Base-by-base conservation (phyloP, 2,113 vertebrate species). In the Pithys albifrons region DNA sequence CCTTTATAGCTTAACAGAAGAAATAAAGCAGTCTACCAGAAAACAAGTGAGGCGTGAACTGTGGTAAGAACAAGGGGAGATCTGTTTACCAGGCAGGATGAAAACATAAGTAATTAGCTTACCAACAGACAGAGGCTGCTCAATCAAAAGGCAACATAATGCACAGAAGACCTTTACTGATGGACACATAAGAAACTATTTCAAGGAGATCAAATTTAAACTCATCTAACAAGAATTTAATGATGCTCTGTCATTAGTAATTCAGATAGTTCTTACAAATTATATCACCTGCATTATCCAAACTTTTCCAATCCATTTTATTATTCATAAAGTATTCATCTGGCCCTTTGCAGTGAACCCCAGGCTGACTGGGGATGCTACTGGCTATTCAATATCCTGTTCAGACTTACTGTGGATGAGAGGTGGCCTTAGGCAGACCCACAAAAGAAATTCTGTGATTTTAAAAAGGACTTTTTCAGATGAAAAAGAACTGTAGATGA, bases 41-140 rank as follows among this genome's bases (percentile, higher is more conserved):
- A 93, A 93, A 83, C 39, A 85, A 93, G 62, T 0, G 33, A 93
- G 55, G 85, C 3, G 0, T 74, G 67, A 95, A 62, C 33, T 24
- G 19, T 0, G 0, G 1, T 67, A 83, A 85, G 71, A 91, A 83
- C 67, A 91, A 90, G 59, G 33, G 64, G 59, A 90, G 81, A 85
- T 95, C 51, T 77, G 51, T 93, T 97, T 94, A 94, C 88, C 51
- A 90, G 74, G 72, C 46, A 91, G 64, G 33, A 93, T 88, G 67
- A 95, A 96, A 96, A 76, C 46, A 17, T 1, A 72, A 64, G 29
- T 85, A 95, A 94, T 97, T 95, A 96, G 77, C 64, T 88, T 19
- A 58, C 70, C 62, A 92, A 65, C 28, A 89, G 62, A 41, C 23
- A 80, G 70, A 70, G 43, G 28, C 19, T 54, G 27, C 43, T 91